Evolutionary conservation across 1,140 invertebrate species (phyloP).

Genomic region (Melanaphis sacchari): DNA sequence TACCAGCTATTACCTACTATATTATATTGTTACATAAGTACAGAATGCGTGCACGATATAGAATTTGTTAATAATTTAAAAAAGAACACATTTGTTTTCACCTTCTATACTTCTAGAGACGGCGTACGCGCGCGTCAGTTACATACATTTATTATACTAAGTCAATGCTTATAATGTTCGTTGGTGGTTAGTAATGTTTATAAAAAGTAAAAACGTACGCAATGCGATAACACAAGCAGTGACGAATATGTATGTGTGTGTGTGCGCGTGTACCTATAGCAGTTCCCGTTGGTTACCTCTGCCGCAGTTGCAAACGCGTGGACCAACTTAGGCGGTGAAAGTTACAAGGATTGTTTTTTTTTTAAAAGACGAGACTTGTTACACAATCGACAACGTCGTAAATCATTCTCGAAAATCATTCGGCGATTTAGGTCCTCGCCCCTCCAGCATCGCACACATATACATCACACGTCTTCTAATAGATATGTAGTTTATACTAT

Average conservation of each 20-base stretch:
- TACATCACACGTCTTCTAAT: not conserved
- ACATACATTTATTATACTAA: not conserved
- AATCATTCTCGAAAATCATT: constrained; percentile 21
- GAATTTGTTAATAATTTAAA: not conserved
- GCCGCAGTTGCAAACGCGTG: not conserved
- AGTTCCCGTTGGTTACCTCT: constrained; percentile 32
- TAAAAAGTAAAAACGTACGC: not conserved
- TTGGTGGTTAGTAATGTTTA: not conserved
- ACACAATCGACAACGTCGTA: constrained; percentile 28
- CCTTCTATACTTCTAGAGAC: not conserved
- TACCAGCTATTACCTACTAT: not conserved
- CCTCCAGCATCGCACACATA: not conserved
- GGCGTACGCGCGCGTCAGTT: not conserved
- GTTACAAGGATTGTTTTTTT: not conserved
- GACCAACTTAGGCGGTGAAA: constrained; percentile 36
- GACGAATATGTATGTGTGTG: not conserved
- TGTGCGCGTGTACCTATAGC: not conserved
- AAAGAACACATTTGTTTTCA: not conserved
- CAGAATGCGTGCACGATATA: not conserved
- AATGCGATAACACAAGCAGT: not conserved
- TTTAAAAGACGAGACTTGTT: constrained; percentile 35
- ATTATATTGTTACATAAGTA: not conserved
- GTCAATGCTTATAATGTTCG: not conserved
- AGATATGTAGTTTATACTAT: not conserved
- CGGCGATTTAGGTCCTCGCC: not conserved